Evolutionary conservation across 2,888 invertebrate genomes (phyloP).

Genomic region (Lycocerus yunnanus): DNA sequence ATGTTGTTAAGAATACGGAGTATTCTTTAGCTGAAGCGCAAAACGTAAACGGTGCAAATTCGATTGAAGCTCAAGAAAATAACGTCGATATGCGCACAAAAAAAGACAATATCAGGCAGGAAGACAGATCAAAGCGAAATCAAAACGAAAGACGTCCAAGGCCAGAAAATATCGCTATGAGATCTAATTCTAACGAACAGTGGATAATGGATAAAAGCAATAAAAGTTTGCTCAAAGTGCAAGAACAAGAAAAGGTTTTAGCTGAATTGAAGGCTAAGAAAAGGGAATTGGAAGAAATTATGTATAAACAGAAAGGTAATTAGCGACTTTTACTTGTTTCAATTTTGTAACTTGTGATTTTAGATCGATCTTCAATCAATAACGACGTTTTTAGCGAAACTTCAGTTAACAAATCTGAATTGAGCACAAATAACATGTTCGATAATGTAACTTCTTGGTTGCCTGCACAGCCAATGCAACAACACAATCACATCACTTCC

Average conservation of each 20-base stretch:
- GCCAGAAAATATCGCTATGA: conserved; percentile 39
- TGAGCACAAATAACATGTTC: conserved; percentile 43
- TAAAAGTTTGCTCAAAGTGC: conserved; percentile 51
- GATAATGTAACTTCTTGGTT: conserved; percentile 43
- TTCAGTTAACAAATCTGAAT: conserved; percentile 48
- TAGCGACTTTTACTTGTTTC: not conserved
- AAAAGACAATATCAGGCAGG: conserved; percentile 49
- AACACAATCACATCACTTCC: conserved; percentile 20
- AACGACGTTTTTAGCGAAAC: conserved; percentile 51
- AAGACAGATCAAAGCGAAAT: conserved; percentile 31
- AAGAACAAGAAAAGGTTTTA: conserved; percentile 62
- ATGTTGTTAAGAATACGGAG: conserved; percentile 51
- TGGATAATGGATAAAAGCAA: conserved; percentile 48
- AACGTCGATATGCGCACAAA: conserved; percentile 34
- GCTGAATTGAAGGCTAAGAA: conserved; percentile 67
- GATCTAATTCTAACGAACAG: conserved; percentile 39
- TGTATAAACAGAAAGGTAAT: conserved; percentile 64
- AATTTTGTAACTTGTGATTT: conserved; percentile 4
- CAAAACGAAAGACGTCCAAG: conserved; percentile 20
- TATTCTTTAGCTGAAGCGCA: conserved; percentile 34
- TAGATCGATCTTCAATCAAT: conserved; percentile 26
- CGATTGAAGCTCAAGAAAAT: conserved; percentile 32
- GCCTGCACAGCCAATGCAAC: conserved; percentile 36
- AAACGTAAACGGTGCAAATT: conserved; percentile 35
- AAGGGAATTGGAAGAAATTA: conserved; percentile 66